Conservation (phyloP, 2,888 invertebrate genomes). For the Troides helena region DNA sequence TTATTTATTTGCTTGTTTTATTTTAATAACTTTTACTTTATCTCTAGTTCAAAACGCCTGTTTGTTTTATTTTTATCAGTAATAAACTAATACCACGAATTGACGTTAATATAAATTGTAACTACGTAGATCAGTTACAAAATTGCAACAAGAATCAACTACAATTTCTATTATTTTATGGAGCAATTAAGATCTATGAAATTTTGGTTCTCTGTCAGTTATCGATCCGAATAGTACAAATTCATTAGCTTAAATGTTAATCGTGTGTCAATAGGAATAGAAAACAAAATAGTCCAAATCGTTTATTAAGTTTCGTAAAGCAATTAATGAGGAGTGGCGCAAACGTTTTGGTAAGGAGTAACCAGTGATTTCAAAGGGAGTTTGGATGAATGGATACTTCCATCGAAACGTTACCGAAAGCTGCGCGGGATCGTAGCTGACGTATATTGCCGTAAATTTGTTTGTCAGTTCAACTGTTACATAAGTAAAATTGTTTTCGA, state of each 20-base stretch:
- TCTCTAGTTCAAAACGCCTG: too few relatives aligned
- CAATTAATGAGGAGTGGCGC: background rate
- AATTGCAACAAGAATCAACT: too few relatives aligned
- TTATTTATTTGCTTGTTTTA: conserved; percentile 20
- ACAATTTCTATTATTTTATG: too few relatives aligned
- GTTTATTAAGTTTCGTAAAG: conserved; percentile 10
- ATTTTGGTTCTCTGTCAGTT: too few relatives aligned
- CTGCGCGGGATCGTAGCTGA: conserved; percentile 33
- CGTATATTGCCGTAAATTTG: conserved; percentile 6
- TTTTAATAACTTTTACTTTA: conserved; percentile 4
- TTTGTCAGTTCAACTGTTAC: conserved; percentile 41
- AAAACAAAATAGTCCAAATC: conserved; percentile 29
- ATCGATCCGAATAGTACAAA: background rate
- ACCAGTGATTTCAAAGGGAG: conserved; percentile 43
- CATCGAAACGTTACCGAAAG: conserved; percentile 39
- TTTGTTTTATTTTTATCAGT: too few relatives aligned
- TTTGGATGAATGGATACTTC: conserved; percentile 44
- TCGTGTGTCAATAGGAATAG: background rate
- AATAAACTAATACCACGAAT: too few relatives aligned
- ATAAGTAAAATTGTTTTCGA: conserved; percentile 37
- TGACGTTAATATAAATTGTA: too few relatives aligned
- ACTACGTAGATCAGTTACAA: too few relatives aligned
- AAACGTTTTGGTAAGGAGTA: conserved; percentile 36
- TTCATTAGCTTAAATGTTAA: too few relatives aligned
- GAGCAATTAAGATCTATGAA: too few relatives aligned